Evolutionary conservation across 1,140 invertebrate species (phyloP), one percentile per base, ranked within the genome.

Genomic region (Trichonephila clavipes): DNA sequence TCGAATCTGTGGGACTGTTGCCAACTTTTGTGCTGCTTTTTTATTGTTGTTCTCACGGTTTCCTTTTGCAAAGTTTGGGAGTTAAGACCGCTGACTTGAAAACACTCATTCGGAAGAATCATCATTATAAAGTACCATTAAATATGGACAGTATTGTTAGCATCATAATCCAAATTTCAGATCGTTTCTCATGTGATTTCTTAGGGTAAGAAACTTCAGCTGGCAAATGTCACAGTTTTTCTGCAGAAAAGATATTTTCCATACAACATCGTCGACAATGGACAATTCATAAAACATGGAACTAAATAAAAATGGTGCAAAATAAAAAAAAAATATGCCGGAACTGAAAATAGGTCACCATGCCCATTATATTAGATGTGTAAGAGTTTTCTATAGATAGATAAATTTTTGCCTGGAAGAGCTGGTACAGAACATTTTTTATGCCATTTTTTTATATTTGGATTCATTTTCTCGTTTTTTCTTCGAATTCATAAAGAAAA

Each of bases 111-210:
- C 19, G 85, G 64, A 24, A 28, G 85, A 83, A 58, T 64, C 85
- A 58, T 58, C 85, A 62, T 87, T 64, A 87, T 14, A 14, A 24
- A 24, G 61, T 18, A 64, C 58, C 61, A 87, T 87, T 87, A 87
- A 87, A 87, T 51, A 87, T 64, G 85, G 85, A 87, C 85, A 87
- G 85, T 87, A 87, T 87, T 87, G 85, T 87, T 87, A 64, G 85
- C 59, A 87, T 87, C 85, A 87, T 87, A 87, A 87, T 87, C 85
- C 64, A n/a, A 87, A 64, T 61, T 87, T 62, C 28, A 34, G 28
- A 64, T 87, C 85, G 61, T 87, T 51, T n/a, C 58, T 87, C 85
- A 87, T 87, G 16, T 3, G 18, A 87, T 64, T 87, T 64, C 40
- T 40, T 40, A 28, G n/a, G 58, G 51, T 14, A 28, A 59, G 62